phyloP scores from a whole-genome alignment of 2,888 invertebrate species.

The Liposcelis brunnea region DNA sequence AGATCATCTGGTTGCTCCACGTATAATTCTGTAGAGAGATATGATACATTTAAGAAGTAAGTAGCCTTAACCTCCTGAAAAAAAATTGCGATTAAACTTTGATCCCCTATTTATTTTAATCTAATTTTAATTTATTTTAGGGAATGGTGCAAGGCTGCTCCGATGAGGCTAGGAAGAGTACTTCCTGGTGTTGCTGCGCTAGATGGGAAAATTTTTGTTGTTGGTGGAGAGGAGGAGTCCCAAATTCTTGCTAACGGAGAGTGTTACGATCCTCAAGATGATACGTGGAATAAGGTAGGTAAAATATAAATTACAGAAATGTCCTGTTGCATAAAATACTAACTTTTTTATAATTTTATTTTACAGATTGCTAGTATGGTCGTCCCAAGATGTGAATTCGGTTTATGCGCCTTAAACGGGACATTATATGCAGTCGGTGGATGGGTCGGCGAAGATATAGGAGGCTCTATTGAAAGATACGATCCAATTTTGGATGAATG shows the following conservation, averaged over 20 bases:
- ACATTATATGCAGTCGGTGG: constrained; percentile 78
- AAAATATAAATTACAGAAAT: too few relatives aligned
- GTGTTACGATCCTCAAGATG: constrained; percentile 55
- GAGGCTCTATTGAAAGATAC: constrained; percentile 73
- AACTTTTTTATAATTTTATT: constrained; percentile 30
- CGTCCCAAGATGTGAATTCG: constrained; percentile 77
- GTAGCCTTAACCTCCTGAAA: constrained; percentile 11
- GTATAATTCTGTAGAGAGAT: constrained; percentile 67
- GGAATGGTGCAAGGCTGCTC: constrained; percentile 62
- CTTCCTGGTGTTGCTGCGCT: constrained; percentile 73
- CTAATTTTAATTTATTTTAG: constrained; percentile 33
- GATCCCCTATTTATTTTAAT: too few relatives aligned
- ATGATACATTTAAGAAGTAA: constrained; percentile 55
- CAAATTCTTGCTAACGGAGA: constrained; percentile 79
- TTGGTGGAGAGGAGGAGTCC: constrained; percentile 81
- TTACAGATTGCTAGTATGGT: constrained; percentile 52
- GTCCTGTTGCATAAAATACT: too few relatives aligned
- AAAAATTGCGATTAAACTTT: too few relatives aligned
- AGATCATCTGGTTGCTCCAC: constrained; percentile 55
- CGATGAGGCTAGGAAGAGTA: constrained; percentile 71
- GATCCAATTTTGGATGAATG: constrained; percentile 64
- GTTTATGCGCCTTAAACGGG: constrained; percentile 66
- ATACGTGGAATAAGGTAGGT: constrained; percentile 29
- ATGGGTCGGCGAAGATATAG: constrained; percentile 85
- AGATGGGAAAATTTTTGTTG: constrained; percentile 73